Evolutionary conservation across 2,888 invertebrate genomes (phyloP), one percentile per base, ranked within the genome.

Genomic region (Cordylochernes scorpioides): DNA sequence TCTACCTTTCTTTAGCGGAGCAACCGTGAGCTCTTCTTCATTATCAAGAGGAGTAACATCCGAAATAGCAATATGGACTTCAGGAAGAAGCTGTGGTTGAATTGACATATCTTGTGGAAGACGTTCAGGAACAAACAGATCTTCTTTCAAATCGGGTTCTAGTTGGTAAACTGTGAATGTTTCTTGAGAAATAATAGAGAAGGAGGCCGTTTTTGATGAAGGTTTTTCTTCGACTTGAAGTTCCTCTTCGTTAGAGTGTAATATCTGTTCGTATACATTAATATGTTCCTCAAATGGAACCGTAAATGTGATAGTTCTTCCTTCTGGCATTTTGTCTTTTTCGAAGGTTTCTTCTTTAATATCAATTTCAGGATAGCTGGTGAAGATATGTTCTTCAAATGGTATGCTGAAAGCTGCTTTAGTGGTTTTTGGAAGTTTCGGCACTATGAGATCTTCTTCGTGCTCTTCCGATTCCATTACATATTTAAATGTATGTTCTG

Each of bases 111-210:
- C 28, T 5, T 12, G 8, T 10, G 33, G 35, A 8, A 24, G 18
- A 10, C 27, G 29, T 12, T 25, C 24, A 15, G 18, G 6, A n/a
- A 30, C 21, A 26, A 42, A 39, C 24, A 33, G 33, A 17, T 28
- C 33, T 33, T 43, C 42, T n/a, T 31, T 38, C 17, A 33, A 27
- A 30, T 39, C 35, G 15, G 39, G 26, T 22, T 39, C 28, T 14
- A 39, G 33, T 17, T 36, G 30, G 9, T 39, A 42, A 6, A 41
- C 31, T 14, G 39, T 14, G 6, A 43, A 13, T 21, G 42, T 38
- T 15, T 40, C 32, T 28, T 38, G 39, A 6, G 34, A 27, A 15
- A 32, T 28, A 14, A 43, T 29, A 8, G 24, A 22, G 8, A 34
- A 8, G 9, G 17, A 22, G 15, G 39, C 34, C 9, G 27, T 26